Base-by-base conservation (phyloP, 1,140 invertebrate genomes). In the Apis mellifera region DNA sequence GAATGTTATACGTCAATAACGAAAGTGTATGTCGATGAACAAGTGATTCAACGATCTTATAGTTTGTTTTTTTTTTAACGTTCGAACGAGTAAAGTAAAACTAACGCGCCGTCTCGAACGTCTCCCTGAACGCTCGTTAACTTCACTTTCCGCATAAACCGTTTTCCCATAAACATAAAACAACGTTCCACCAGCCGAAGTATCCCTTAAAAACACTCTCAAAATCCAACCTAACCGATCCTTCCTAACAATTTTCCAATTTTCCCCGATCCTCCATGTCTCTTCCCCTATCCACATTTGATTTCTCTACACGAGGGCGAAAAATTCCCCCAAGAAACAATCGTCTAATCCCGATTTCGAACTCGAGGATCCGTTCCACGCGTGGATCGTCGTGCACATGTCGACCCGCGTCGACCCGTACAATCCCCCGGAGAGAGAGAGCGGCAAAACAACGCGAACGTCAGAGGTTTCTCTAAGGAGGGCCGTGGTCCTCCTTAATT, bases 401-500 rank as follows among this genome's bases (percentile, higher is more conserved):
- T 69, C 70, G 48, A 52, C 23, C 32, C 32, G 32, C 32, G 32
- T 57, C 59, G 54, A 26, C 26, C 32, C n/a, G n/a, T 17, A 26
- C 12, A 32, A 17, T 12, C 50, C 23, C 50, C 5, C 1, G 26
- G 15, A 7, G 50, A 1, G 21, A 52, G 3, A 1, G 21, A 52
- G 3, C 71, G 19, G 57, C 59, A 77, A 70, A 83, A 80, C 68
- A 78, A 70, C 69, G 83, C 78, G 82, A 82, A 69, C 65, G 57
- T 81, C 52, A 71, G 62, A 71, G 62, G 62, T 13, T 54, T 57
- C 32, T 32, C 32, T 3, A 26, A 26, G 26, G 13, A 64, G 7
- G 5, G 15, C 19, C 3, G 11, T 55, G 32, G 32, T 17, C 57
- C 73, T 73, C 78, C 85, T 88, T 87, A 88, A 93, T 93, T 92